Base-by-base conservation (phyloP, 1,140 invertebrate species). In the Thaumetopoea pityocampa region DNA sequence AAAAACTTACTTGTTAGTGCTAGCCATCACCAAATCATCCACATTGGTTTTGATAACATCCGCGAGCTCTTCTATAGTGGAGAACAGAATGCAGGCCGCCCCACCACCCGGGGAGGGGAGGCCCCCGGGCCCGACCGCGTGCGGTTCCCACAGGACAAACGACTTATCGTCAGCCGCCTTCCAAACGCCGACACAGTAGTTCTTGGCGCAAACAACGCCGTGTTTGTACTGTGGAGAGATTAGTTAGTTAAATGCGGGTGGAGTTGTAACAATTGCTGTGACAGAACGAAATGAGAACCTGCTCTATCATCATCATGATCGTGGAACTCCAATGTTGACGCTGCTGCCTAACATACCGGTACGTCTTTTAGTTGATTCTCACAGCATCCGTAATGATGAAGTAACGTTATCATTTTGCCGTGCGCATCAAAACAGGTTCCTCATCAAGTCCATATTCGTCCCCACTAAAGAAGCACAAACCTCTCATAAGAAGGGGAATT, bases 101-200 rank as follows among this genome's bases (percentile, higher is more conserved):
- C 73, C 73, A 1, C 87, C 86, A 2, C 67, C 76, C 1, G 72
- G 63, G 0, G 73, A 76, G 7, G 48, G 41, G 0, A 47, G 18
- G 0, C 87, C 87, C 0, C 51, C 36, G 2, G 86, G 86, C 0
- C 86, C 85, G 5, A 76, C 68, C 0, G 77, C 64, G 44, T 86
- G 72, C 1, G 86, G 78, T 45, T 88, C 86, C 66, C 85, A 87
- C 62, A 88, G 61, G 14, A 78, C 78, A 14, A 52, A 81, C 0
- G 60, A 34, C n/a, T 68, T 64, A 7, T 70, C 76, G 12, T 68
- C 65, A 0, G 50, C 47, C 0, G 49, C 67, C 15, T 58, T 61
- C 84, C 85, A 88, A 0, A 88, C 45, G 0, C 59, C 85, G 0
- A 86, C 79, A 36, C 74, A 77, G 35, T 82, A 77, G n/a, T 67